A percentile compares a stretch with the other conserved stretches of the same genome.
These are phyloP conservation scores for Lasioglossum oenotherae DNA, from an alignment of 2,888 invertebrate species.

Conservation along the genomic window DNA sequence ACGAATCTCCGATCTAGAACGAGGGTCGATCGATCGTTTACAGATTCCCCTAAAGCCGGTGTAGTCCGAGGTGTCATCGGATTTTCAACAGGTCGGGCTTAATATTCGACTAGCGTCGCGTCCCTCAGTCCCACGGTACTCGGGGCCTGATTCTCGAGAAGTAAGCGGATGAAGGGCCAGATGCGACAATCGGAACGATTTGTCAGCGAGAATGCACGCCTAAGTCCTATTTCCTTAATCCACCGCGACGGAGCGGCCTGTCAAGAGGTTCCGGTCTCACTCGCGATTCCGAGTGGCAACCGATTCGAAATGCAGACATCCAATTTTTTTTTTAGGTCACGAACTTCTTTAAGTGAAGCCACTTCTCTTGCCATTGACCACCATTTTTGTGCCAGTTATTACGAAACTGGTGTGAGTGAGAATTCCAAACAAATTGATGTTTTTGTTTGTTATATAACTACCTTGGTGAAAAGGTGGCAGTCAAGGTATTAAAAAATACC, in stretches of 20 bases:
- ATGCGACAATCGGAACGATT: slow-evolving; percentile 58
- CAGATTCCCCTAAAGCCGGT: not conserved
- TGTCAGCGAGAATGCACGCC: slow-evolving; percentile 53
- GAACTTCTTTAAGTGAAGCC: not conserved
- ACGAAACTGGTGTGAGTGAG: too few species aligned
- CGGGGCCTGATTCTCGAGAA: slow-evolving; percentile 32
- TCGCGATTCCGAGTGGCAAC: slow-evolving; percentile 25
- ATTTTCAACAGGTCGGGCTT: slow-evolving; percentile 63
- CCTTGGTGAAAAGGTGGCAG: too few species aligned
- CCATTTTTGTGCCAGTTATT: too few species aligned
- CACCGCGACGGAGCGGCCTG: slow-evolving; percentile 54
- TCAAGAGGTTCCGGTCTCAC: slow-evolving; percentile 27
- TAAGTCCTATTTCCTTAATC: slow-evolving; percentile 67
- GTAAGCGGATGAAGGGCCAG: slow-evolving; percentile 61
- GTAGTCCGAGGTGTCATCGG: slow-evolving; percentile 40
- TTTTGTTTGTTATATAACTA: too few species aligned
- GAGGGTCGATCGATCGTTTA: not conserved
- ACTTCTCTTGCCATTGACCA: not conserved
- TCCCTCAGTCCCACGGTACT: slow-evolving; percentile 54
- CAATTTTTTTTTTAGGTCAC: not conserved
- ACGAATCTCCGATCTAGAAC: not conserved
- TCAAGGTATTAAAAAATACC: too few species aligned
- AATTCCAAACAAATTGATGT: too few species aligned
- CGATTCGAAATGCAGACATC: slow-evolving; percentile 9
- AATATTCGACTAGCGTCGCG: slow-evolving; percentile 48